A percentile compares a stretch with the other conserved stretches of the same genome.
Conservation (phyloP, 2,888 invertebrate species). For the Hydropsyche betteni region DNA sequence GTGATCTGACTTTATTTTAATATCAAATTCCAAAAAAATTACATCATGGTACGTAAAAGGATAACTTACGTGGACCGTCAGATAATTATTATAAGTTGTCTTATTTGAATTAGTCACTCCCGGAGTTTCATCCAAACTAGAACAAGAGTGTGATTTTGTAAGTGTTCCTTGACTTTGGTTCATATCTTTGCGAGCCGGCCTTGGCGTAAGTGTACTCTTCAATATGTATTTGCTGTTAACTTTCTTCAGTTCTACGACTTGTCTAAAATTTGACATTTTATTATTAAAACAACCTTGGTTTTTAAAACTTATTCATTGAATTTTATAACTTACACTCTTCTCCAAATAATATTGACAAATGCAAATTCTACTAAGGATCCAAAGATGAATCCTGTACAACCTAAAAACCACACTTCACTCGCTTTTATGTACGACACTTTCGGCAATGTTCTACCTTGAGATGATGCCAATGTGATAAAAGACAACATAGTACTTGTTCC, state of each 20-base stretch:
- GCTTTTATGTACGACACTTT: slow-evolving; percentile 92
- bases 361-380: slow-evolving; percentile 88
- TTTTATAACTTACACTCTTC: slow-evolving; percentile 72
- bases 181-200: slow-evolving; percentile 76
- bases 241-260: slow-evolving; percentile 75
- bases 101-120: slow-evolving; percentile 68
- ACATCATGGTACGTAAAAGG: neutral
- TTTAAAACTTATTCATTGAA: neutral
- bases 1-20: no score
- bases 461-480: slow-evolving; percentile 86
- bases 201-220: slow-evolving; percentile 83
- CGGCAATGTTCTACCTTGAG: slow-evolving; percentile 84
- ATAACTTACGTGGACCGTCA: slow-evolving; percentile 76
- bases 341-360: slow-evolving; percentile 89
- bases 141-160: slow-evolving; percentile 77
- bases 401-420: slow-evolving; percentile 90
- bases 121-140: slow-evolving; percentile 65
- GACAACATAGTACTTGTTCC: slow-evolving; percentile 88
- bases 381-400: slow-evolving; percentile 85
- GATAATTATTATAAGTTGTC: slow-evolving; percentile 72
- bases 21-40: no score
- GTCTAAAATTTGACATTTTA: slow-evolving; percentile 60
- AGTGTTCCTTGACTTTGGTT: slow-evolving; percentile 68
- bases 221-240: slow-evolving; percentile 85
- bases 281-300: neutral